These are phyloP conservation scores for Molanna angustata DNA, from an alignment of 2,888 invertebrate genomes.

Conservation along the genomic window DNA sequence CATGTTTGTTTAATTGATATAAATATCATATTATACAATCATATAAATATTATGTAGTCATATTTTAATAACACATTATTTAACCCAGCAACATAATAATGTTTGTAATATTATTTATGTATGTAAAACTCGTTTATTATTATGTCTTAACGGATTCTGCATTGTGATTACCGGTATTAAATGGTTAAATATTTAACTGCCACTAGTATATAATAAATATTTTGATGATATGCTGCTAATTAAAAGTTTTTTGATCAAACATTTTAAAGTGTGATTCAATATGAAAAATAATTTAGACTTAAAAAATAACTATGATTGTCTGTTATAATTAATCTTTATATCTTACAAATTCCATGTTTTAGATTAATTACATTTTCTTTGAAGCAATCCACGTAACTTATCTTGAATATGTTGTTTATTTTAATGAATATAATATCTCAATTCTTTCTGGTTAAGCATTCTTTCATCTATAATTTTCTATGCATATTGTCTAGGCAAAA, in stretches of 20 bases:
- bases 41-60: conserved; percentile 28
- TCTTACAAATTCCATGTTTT: background rate
- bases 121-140: too few species aligned
- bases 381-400: too few species aligned
- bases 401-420: too few species aligned
- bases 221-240: conserved; percentile 22
- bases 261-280: conserved; percentile 18
- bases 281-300: conserved; percentile 4
- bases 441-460: too few species aligned
- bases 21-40: too few species aligned
- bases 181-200: conserved; percentile 31
- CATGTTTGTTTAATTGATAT: conserved; percentile 21
- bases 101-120: conserved; percentile 10
- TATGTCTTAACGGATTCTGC: conserved; percentile 24
- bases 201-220: conserved; percentile 31
- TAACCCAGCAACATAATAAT: conserved; percentile 22
- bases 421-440: too few species aligned
- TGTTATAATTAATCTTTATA: conserved; percentile 6
- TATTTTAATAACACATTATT: conserved; percentile 11
- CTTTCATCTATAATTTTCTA: too few species aligned
- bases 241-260: conserved; percentile 14
- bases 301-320: too few species aligned
- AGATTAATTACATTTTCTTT: too few species aligned
- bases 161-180: conserved; percentile 26
- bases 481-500: too few species aligned